Evolutionary conservation across 1,140 invertebrate species (phyloP), one percentile per base, ranked within the genome.

Genomic region (Drosophila kurseongensis): DNA sequence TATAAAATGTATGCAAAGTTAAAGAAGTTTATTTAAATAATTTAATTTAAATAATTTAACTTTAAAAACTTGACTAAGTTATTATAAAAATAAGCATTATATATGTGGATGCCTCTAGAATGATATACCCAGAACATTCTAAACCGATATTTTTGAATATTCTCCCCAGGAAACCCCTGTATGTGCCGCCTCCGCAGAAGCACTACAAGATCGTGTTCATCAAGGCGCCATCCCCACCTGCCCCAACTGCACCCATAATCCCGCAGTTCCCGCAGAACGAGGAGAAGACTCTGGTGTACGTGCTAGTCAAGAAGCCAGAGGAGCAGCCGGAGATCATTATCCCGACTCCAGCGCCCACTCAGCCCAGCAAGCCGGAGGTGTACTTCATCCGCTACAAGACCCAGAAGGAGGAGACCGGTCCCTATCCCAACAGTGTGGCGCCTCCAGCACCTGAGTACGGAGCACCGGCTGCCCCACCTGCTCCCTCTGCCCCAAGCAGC

Each of bases 121-220:
- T 18, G 18, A 1, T 18, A 18, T 18, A 18, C 18, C 18, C 18
- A 18, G 18, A 18, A 18, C 18, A 18, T 18, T 29, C 8, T 32
- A 32, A 32, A 32, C 29, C 3, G 12, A 16, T 57, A 16, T 16
- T 42, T 16, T 12, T 12, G 8, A 4, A 13, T 29, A n/a, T 9
- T n/a, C 38, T 2, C 4, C 2, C 2, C 50, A 93, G 93, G 75
- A 95, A 94, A 93, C 94, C 92, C 32, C 94, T 95, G 65, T 92
- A 93, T 45, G 94, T 95, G 27, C 94, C 95, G 50, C 95, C 96
- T 8, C 96, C 96, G 9, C 96, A 97, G 88, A 97, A 97, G 84
- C 96, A 97, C 88, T 97, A 97, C 94, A 97, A 97, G 92, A 97
- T 97, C 76, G 96, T 97, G 40, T 97, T 97, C 93, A 97, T 97